Percentiles rank a stretch among this genome's conserved stretches.
phyloP scores from a whole-genome alignment of 2,888 invertebrate genomes.

The Smittia sp. region DNA sequence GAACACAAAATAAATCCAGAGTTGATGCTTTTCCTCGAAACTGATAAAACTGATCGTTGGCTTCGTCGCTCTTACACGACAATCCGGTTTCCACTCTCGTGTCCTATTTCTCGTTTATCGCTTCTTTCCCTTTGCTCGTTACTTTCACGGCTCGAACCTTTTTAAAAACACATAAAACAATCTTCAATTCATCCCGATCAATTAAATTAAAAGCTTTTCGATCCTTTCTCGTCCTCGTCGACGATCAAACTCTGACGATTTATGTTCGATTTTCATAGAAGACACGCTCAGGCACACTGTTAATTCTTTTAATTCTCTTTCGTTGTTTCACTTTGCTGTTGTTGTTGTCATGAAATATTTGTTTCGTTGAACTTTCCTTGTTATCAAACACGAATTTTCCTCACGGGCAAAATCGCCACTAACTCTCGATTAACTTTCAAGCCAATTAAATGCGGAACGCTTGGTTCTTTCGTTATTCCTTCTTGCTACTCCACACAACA shows the following conservation, averaged over 20 bases:
- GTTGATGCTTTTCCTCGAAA: not conserved
- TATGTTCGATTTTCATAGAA: not conserved
- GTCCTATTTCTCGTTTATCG: conserved; percentile 26
- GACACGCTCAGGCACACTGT: not conserved
- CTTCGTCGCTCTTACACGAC: not conserved
- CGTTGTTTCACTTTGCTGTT: not conserved
- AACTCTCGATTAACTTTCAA: no score
- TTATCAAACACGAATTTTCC: not conserved
- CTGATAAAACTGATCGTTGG: conserved; percentile 16
- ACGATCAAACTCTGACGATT: not conserved
- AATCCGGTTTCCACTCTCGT: conserved; percentile 26
- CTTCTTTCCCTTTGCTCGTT: conserved; percentile 11
- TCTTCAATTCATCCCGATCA: not conserved
- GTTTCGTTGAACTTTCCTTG: not conserved
- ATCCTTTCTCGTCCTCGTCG: not conserved
- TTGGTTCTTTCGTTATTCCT: not conserved
- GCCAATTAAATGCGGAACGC: no score
- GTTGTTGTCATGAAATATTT: not conserved
- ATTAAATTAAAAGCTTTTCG: not conserved
- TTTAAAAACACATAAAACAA: conserved; percentile 3
- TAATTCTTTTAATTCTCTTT: not conserved
- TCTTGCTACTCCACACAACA: not conserved
- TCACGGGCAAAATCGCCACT: not conserved
- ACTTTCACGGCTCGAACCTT: not conserved
- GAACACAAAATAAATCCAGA: conserved; percentile 30